Percentiles rank a stretch among this genome's conserved stretches.
These are phyloP conservation scores for Plestiodon gilberti DNA, from an alignment of 2,113 vertebrate species.

Conservation along the genomic window DNA sequence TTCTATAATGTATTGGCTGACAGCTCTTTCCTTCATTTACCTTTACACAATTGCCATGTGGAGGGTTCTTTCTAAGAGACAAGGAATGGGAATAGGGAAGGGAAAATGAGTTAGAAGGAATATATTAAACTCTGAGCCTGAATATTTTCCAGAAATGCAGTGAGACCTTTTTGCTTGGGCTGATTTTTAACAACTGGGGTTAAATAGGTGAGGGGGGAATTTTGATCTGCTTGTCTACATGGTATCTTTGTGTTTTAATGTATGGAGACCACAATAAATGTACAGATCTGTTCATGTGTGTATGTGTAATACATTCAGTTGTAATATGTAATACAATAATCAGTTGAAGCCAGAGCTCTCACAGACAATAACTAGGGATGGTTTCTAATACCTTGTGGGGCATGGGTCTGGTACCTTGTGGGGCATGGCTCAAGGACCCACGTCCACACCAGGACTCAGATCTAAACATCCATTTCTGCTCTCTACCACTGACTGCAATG, in stretches of 20 bases:
- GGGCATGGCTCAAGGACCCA: no score
- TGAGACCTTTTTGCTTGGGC: neutral
- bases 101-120: neutral
- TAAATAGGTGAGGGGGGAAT: neutral
- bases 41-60: constrained; percentile 12
- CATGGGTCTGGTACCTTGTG: no score
- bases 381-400: no score
- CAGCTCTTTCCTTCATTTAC: constrained; percentile 43
- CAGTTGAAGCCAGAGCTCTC: neutral
- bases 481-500: no score
- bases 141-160: neutral
- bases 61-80: neutral
- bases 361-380: no score
- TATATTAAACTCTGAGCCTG: neutral
- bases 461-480: no score
- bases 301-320: neutral
- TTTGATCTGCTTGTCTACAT: neutral
- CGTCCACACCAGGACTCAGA: no score
- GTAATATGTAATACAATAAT: no score
- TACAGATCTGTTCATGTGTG: no score
- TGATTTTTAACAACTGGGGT: neutral
- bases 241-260: neutral
- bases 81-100: neutral
- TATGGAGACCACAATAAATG: no score
- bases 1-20: constrained; percentile 35